phyloP scores from a whole-genome alignment of 2,113 vertebrate species.

The Ctenodactylus gundi region DNA sequence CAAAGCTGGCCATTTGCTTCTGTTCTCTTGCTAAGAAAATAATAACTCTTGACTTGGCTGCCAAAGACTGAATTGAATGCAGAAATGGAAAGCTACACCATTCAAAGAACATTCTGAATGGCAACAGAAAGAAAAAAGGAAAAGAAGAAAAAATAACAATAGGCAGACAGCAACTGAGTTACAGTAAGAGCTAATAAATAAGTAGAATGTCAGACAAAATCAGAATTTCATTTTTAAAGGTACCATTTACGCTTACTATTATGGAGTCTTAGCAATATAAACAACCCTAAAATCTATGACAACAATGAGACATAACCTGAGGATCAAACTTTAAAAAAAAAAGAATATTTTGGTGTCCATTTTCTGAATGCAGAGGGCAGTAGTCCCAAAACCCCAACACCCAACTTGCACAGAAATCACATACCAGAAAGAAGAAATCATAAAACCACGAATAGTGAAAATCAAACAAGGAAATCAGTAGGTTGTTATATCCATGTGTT shows the following conservation, averaged over 20 bases:
- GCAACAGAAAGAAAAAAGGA: neutral
- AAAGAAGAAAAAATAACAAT: fast-evolving
- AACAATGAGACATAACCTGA: neutral
- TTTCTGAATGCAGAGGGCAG: neutral
- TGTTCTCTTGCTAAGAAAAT: neutral
- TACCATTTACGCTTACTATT: neutral
- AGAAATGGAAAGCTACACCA: neutral
- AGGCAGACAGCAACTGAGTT: neutral
- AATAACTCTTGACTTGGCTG: neutral
- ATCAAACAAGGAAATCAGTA: neutral
- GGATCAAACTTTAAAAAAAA: neutral
- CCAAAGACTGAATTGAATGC: neutral
- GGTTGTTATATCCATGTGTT: slow-evolving; percentile 11
- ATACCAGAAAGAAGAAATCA: neutral
- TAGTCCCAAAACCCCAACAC: neutral
- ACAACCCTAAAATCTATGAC: neutral
- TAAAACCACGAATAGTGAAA: neutral
- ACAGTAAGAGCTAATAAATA: neutral
- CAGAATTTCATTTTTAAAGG: neutral
- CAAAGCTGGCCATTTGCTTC: neutral
- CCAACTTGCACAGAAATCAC: neutral
- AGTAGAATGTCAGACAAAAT: neutral
- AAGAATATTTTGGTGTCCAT: neutral
- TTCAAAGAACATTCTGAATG: neutral
- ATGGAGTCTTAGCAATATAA: neutral